Percentiles rank a stretch among this genome's conserved stretches.
Evolutionary conservation across 2,797 vertebrate genomes (phyloP).

Genomic region (Pangasius macronema): DNA sequence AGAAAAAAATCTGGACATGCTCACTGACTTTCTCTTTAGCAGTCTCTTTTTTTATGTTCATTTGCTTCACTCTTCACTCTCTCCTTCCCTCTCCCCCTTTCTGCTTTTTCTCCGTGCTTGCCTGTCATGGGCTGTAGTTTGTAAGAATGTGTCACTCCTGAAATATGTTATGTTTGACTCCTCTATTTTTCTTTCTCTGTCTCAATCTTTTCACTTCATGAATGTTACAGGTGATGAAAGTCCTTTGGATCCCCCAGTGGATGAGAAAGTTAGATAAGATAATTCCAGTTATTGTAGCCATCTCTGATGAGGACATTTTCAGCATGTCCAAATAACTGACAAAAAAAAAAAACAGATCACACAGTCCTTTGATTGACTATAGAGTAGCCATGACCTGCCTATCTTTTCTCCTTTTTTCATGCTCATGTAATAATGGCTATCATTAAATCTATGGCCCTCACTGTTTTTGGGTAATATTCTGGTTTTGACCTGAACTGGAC

Average conservation of each 20-base stretch:
- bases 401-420: no score
- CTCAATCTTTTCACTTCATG: conserved; percentile 58
- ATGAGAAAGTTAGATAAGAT: no score
- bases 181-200: conserved; percentile 59
- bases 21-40: conserved; percentile 39
- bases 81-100: conserved; percentile 25
- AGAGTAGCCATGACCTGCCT: no score
- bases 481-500: no score
- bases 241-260: conserved; percentile 78
- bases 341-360: no score
- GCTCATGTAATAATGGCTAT: no score
- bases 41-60: conserved; percentile 5
- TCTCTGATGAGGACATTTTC: no score
- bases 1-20: conserved; percentile 35
- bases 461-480: no score
- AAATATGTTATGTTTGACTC: conserved; percentile 67
- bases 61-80: conserved; percentile 21
- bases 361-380: no score
- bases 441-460: no score
- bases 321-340: no score
- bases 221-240: conserved; percentile 81
- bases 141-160: conserved; percentile 57
- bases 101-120: conserved; percentile 39
- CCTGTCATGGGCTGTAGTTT: conserved; percentile 52
- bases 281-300: no score